Evolutionary conservation across 2,888 invertebrate genomes (phyloP), one percentile per base, ranked within the genome.

Genomic region (Plebejus argus): DNA sequence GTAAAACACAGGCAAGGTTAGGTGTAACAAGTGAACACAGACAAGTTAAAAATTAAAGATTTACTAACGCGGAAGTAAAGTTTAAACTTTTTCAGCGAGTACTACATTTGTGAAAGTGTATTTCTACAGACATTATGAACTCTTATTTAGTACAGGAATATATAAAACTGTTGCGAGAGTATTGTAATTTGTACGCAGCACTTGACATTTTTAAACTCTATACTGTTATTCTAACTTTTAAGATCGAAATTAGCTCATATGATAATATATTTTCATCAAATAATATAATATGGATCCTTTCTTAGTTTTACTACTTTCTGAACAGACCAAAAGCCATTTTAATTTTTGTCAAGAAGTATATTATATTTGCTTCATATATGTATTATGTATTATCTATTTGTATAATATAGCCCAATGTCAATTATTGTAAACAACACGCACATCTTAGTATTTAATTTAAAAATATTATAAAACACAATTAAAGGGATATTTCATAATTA

Each of bases 1-100:
- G 28, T 49, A 53, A 45, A 53, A 53, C 53, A 74, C 18, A 74
- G 74, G 74, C 74, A 74, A 74, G 74, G 74, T 53, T 20, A 74
- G 74, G 74, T 53, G 23, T 18, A 45, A 53, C 53, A 18, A 49
- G 53, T 49, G 28, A 74, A 74, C 53, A 74, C 49, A 28, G n/a
- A 71, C 39, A 39, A 20, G 12, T 23, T 45, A 72, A 66, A 66
- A 28, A 23, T 3, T 28, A 33, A 28, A 18, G 66, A 15, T 49
- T 49, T 49, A 49, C 10, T 49, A 49, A 49, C 15, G 12, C 12
- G 49, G 49, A 49, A 1, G 15, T 49, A 58, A 15, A 20, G 7
- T 20, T 20, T 3, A 58, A 58, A 58, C 20, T 58, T 3, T 3
- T 66, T 23, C 23, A 15, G 1, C 15, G 28, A 66, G 28, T 66